A percentile compares a stretch with the other conserved stretches of the same genome.
Evolutionary conservation across 2,888 invertebrate species (phyloP).

Genomic region (Hylaea fasciaria): DNA sequence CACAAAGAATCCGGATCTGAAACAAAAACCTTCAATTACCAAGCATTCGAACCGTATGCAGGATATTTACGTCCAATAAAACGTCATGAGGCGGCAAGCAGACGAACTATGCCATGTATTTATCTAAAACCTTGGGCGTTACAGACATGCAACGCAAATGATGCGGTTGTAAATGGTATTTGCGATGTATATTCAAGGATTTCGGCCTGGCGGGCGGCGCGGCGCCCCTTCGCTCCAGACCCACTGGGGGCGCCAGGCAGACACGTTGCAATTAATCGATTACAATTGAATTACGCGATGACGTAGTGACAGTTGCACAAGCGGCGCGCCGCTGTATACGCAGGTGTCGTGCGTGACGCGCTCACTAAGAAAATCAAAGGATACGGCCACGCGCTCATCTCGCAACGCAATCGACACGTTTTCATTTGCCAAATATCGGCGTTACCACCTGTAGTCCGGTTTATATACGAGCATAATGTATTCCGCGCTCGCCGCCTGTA

Average conservation of each 20-base stretch:
- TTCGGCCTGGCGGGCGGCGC: slow-evolving; percentile 37
- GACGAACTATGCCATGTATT: slow-evolving; percentile 46
- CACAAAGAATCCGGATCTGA: slow-evolving; percentile 32
- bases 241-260: slow-evolving; percentile 60
- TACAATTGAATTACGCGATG: slow-evolving; percentile 73
- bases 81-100: too few species aligned
- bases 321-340: slow-evolving; percentile 66
- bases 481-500: slow-evolving; percentile 36
- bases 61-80: slow-evolving; percentile 36
- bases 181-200: slow-evolving; percentile 57
- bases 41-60: slow-evolving; percentile 30
- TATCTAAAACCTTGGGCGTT: slow-evolving; percentile 52
- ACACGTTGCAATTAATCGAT: slow-evolving; percentile 77
- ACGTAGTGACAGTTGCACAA: slow-evolving; percentile 79
- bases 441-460: slow-evolving; percentile 63
- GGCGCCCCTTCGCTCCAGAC: slow-evolving; percentile 58
- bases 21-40: slow-evolving; percentile 37
- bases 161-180: slow-evolving; percentile 46
- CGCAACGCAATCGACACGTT: slow-evolving; percentile 57
- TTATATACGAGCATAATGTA: slow-evolving; percentile 42
- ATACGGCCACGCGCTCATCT: slow-evolving; percentile 68
- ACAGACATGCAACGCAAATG: slow-evolving; percentile 53
- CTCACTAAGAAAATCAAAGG: slow-evolving; percentile 76
- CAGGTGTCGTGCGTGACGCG: slow-evolving; percentile 69
- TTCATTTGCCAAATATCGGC: slow-evolving; percentile 69